phyloP scores from a whole-genome alignment of 2,888 invertebrate species.

The Scaptomyza cyrtandrae region DNA sequence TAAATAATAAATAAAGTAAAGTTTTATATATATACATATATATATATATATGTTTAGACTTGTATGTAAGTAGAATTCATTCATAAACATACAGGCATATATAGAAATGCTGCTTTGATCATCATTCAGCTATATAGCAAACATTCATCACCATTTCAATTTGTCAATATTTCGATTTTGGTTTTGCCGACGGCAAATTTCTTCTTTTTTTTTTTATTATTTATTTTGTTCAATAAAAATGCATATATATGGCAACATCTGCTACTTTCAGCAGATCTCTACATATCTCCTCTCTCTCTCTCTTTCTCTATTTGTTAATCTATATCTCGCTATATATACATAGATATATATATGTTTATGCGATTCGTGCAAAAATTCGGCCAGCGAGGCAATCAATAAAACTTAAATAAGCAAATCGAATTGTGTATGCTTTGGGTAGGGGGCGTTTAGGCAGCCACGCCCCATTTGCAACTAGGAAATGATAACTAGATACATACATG shows the following conservation, averaged over 20 bases:
- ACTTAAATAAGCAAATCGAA: conserved; percentile 63
- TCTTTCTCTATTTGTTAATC: too few species aligned
- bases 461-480: conserved; percentile 35
- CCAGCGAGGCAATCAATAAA: conserved; percentile 57
- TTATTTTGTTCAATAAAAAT: conserved; percentile 23
- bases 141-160: background rate
- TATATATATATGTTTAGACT: background rate
- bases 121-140: background rate
- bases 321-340: too few species aligned
- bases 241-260: conserved; percentile 39
- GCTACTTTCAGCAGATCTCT: conserved; percentile 10
- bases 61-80: too few species aligned
- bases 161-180: conserved; percentile 13
- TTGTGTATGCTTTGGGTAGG: background rate
- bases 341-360: background rate
- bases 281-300: too few species aligned
- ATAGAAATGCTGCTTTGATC: background rate
- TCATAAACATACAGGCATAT: too few species aligned
- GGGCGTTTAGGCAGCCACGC: conserved; percentile 40
- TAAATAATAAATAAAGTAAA: too few species aligned
- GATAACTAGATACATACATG: background rate
- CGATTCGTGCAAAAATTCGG: conserved; percentile 55
- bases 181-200: conserved; percentile 59
- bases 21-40: conserved; percentile 1
- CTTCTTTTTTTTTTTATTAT: conserved; percentile 11